Conservation (phyloP, 2,113 vertebrate genomes). For the Tragelaphus strepsiceros region DNA sequence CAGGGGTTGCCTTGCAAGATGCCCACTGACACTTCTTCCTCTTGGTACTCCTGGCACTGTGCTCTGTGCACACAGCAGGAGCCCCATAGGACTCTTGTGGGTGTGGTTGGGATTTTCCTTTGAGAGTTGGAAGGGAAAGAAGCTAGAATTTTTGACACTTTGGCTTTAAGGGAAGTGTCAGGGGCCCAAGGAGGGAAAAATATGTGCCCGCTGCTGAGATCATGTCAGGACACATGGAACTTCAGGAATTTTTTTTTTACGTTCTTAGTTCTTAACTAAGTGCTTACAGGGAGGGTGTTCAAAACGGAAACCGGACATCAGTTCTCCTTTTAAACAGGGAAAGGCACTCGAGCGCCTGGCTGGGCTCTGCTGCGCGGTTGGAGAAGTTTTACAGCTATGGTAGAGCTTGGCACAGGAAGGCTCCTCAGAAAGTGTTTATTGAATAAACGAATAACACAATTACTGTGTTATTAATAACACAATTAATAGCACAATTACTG, state of each 20-base stretch:
- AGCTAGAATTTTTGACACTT: neutral
- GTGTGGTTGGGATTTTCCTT: neutral
- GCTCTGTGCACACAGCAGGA: neutral
- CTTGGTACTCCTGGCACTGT: accelerated
- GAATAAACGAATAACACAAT: neutral
- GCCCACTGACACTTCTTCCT: neutral
- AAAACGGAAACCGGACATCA: neutral
- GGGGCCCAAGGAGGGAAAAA: neutral
- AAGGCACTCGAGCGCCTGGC: neutral
- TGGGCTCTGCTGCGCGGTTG: neutral
- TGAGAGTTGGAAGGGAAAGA: neutral
- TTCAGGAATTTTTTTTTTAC: neutral
- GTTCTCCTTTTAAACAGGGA: neutral
- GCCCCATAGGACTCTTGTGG: neutral
- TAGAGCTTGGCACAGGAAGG: neutral
- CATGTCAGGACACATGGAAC: neutral
- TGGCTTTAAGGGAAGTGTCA: neutral
- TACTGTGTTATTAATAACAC: too few species aligned
- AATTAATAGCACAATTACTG: neutral
- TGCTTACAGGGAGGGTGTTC: neutral
- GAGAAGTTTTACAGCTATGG: neutral
- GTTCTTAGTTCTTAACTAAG: neutral
- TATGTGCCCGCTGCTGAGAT: neutral
- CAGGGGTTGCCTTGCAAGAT: accelerated
- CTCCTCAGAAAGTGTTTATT: neutral